A percentile compares a stretch with the other conserved stretches of the same genome.
Conservation (phyloP, 2,113 vertebrate genomes). For the Oxyruncus cristatus region DNA sequence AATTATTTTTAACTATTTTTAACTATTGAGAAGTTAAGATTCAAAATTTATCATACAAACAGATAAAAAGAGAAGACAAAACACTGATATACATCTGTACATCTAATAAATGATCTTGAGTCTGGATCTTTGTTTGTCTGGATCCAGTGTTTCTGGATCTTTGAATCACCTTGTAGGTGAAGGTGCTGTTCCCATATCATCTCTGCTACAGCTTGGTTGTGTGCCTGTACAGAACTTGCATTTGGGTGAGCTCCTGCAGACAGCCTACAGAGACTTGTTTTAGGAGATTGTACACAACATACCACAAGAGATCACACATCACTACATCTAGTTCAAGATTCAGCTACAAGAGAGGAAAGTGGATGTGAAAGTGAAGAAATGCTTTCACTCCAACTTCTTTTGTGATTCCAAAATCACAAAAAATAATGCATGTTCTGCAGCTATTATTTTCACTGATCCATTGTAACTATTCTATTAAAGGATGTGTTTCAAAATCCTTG, state of each 20-base stretch:
- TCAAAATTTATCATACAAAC: background rate
- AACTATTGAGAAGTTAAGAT: background rate
- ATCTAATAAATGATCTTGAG: background rate
- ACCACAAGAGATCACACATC: background rate
- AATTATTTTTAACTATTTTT: background rate
- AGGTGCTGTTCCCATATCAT: background rate
- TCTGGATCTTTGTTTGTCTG: too few relatives aligned
- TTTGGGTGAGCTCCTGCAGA: background rate
- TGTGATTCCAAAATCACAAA: background rate
- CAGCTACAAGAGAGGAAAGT: background rate
- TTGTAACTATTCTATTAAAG: background rate
- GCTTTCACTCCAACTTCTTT: background rate
- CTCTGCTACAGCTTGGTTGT: background rate
- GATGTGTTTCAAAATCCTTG: background rate
- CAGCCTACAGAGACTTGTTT: background rate
- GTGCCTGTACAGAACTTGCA: background rate
- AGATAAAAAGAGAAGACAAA: background rate
- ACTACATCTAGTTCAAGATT: background rate
- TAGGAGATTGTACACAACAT: background rate
- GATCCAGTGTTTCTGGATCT: background rate
- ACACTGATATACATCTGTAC: accelerated
- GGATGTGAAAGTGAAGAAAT: background rate
- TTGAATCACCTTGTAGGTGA: background rate
- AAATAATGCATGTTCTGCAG: background rate
- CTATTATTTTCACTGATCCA: background rate